Evolutionary conservation across 2,888 invertebrate species (phyloP).

Genomic region (Platerodrilus igneus): DNA sequence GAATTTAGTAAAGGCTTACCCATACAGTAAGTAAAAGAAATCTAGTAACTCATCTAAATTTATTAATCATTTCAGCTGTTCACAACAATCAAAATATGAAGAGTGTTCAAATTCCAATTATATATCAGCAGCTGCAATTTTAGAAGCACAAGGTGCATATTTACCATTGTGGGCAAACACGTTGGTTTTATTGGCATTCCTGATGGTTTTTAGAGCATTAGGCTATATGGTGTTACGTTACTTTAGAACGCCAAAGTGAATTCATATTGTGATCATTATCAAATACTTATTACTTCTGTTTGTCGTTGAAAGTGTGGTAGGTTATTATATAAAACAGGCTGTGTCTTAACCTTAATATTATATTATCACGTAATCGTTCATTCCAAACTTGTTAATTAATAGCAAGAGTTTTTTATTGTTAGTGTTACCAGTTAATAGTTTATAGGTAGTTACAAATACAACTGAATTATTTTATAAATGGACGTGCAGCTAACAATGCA

Average conservation of each 20-base stretch:
- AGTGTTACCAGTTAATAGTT: no score
- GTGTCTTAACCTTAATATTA: constrained; percentile 23
- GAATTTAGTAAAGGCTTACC: constrained; percentile 68
- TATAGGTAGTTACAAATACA: no score
- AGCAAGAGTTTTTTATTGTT: no score
- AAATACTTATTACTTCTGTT: constrained; percentile 15
- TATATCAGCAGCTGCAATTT: constrained; percentile 63
- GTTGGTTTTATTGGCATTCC: constrained; percentile 63
- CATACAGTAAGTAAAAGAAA: constrained; percentile 55
- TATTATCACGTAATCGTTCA: no score
- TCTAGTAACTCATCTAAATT: not conserved
- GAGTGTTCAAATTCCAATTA: constrained; percentile 57
- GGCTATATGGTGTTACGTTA: constrained; percentile 71
- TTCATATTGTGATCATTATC: no score
- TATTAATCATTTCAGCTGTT: constrained; percentile 60
- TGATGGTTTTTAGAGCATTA: constrained; percentile 64
- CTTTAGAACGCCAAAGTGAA: constrained; percentile 63
- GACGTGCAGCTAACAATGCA: no score
- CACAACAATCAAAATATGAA: constrained; percentile 61
- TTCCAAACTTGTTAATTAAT: no score
- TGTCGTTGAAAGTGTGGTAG: constrained; percentile 23
- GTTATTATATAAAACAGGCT: constrained; percentile 25
- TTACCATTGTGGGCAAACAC: constrained; percentile 71
- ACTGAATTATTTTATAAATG: no score
- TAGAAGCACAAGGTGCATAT: constrained; percentile 61